Percentiles rank a stretch among this genome's conserved stretches.
phyloP scores from a whole-genome alignment of 2,113 vertebrate species.

The Pleuronectes platessa region DNA sequence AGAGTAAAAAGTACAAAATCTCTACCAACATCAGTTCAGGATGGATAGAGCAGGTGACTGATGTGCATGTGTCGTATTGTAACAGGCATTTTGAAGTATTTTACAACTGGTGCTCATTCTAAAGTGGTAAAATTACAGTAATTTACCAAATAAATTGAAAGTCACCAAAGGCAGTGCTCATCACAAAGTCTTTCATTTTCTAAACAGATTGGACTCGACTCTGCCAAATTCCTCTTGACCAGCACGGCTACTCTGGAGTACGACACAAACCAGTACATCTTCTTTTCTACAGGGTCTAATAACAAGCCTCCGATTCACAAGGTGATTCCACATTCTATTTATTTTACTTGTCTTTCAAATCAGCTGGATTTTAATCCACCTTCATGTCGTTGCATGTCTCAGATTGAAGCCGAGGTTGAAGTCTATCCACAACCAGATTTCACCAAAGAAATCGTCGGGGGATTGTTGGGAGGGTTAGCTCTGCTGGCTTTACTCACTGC shows the following conservation, averaged over 20 bases:
- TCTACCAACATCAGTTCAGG: slow-evolving; percentile 81
- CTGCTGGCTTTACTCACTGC: slow-evolving; percentile 80
- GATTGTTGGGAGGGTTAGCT: slow-evolving; percentile 80
- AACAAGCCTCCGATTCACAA: slow-evolving; percentile 66
- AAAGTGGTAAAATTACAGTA: background rate
- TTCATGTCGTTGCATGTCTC: background rate
- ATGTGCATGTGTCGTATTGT: background rate
- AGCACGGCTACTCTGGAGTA: slow-evolving; percentile 81
- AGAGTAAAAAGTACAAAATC: slow-evolving; percentile 71
- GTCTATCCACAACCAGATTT: slow-evolving; percentile 72
- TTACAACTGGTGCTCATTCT: background rate
- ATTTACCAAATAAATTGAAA: background rate
- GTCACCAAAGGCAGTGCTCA: background rate
- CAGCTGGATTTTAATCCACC: background rate
- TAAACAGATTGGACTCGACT: slow-evolving; percentile 64
- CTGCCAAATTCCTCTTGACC: slow-evolving; percentile 70
- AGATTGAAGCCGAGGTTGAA: slow-evolving; percentile 83
- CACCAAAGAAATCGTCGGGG: slow-evolving; percentile 78
- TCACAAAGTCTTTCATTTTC: background rate
- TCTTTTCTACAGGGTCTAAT: slow-evolving; percentile 63
- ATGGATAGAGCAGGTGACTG: slow-evolving; percentile 83
- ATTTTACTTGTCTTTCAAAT: background rate
- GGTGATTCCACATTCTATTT: slow-evolving; percentile 64
- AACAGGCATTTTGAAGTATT: background rate
- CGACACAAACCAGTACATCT: slow-evolving; percentile 74